These are phyloP conservation scores for Coryphaenoides rupestris DNA, from an alignment of 2,113 vertebrate genomes.

Conservation along the genomic window DNA sequence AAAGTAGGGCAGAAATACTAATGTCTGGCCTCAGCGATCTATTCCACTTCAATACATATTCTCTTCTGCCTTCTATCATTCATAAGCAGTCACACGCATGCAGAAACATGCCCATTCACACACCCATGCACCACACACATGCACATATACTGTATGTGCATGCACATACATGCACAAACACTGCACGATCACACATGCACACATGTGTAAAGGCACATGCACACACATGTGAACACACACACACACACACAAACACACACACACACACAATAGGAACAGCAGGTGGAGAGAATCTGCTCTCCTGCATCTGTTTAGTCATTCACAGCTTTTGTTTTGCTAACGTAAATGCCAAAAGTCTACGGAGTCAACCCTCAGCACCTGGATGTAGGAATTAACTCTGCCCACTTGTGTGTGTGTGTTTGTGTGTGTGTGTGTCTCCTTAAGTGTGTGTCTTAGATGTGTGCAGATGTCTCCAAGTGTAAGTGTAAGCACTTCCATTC, in stretches of 20 bases:
- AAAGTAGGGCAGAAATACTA: constrained; percentile 74
- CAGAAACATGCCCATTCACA: constrained; percentile 7
- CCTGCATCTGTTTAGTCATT: constrained; percentile 16
- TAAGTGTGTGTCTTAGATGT: background rate
- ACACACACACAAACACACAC: background rate
- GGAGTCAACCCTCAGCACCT: constrained; percentile 4
- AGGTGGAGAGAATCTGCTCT: background rate
- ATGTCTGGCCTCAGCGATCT: constrained; percentile 64
- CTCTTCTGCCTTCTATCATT: constrained; percentile 58
- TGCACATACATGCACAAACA: background rate
- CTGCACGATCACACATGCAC: background rate
- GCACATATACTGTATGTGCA: background rate
- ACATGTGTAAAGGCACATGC: background rate
- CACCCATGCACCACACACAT: constrained; percentile 7
- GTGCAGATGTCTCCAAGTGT: background rate
- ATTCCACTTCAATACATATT: constrained; percentile 61
- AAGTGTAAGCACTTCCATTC: constrained; percentile 11
- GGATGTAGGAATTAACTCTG: constrained; percentile 8
- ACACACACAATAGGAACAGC: constrained; percentile 5
- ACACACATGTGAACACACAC: background rate
- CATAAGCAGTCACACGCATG: constrained; percentile 36
- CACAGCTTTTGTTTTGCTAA: constrained; percentile 21
- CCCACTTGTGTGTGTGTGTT: background rate
- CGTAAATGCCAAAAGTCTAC: constrained; percentile 22
- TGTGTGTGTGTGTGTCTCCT: background rate